Conservation (phyloP, 2,888 invertebrate genomes). For the Caenorhabditis sp. region DNA sequence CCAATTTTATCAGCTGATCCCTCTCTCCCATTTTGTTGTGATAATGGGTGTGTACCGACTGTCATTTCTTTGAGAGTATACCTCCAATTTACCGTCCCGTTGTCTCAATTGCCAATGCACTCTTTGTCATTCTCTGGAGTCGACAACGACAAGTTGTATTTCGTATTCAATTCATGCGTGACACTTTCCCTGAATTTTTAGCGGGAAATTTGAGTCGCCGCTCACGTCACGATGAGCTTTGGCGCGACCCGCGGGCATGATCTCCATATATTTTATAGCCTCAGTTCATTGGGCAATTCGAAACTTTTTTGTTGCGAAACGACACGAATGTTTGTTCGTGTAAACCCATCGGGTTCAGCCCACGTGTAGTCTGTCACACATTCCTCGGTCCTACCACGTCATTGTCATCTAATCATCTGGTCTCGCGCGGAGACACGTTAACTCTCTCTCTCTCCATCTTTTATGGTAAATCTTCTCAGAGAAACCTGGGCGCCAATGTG, state of each 20-base stretch:
- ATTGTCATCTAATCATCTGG: conserved; percentile 26
- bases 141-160: conserved; percentile 14
- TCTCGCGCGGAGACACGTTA: conserved; percentile 17
- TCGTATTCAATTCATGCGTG: conserved; percentile 45
- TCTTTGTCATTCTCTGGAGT: conserved; percentile 18
- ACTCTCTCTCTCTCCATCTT: conserved; percentile 33
- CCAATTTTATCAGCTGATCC: conserved; percentile 39
- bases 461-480: conserved; percentile 16
- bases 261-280: conserved; percentile 12
- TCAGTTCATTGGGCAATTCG: not conserved
- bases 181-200: conserved; percentile 39
- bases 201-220: conserved; percentile 35
- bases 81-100: not conserved
- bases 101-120: not conserved
- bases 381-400: conserved; percentile 16
- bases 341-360: not conserved
- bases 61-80: not conserved
- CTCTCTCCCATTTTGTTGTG: conserved; percentile 4
- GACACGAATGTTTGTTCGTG: conserved; percentile 6
- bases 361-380: conserved; percentile 33
- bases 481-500: conserved; percentile 3
- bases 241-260: conserved; percentile 4
- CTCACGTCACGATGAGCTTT: conserved; percentile 20
- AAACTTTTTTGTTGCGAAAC: too few relatives aligned
- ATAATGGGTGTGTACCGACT: conserved; percentile 2